Evolutionary conservation across 2,113 vertebrate genomes (phyloP).

Genomic region (Zootoca vivipara): DNA sequence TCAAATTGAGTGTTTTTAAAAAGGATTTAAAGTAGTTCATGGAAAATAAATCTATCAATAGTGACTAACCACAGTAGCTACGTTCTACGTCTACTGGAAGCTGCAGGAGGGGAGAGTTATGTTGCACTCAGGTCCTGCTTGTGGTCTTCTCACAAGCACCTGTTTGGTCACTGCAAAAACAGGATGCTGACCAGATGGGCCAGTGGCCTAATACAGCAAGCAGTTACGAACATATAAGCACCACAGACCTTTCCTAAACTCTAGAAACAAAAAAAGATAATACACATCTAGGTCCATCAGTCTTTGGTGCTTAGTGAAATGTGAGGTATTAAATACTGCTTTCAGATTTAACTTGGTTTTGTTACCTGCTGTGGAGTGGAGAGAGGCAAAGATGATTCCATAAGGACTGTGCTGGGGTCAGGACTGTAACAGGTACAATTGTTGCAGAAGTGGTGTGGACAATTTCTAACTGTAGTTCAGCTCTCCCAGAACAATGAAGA

Average conservation of each 20-base stretch:
- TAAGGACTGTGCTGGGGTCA: neutral
- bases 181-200: neutral
- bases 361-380: conserved; percentile 57
- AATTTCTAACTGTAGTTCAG: rapidly evolving
- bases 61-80: too few species aligned
- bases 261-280: rapidly evolving
- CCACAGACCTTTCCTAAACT: neutral
- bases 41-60: too few species aligned
- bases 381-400: conserved; percentile 24
- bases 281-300: rapidly evolving
- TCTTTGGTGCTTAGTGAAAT: rapidly evolving
- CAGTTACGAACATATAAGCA: neutral
- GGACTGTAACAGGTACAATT: rapidly evolving
- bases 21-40: too few species aligned
- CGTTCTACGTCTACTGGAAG: too few species aligned
- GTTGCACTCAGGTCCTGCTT: too few species aligned
- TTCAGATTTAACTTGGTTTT: neutral
- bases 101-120: too few species aligned
- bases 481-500: neutral
- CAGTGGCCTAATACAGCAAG: too few species aligned
- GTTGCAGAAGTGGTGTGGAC: rapidly evolving
- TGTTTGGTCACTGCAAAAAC: neutral
- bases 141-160: too few species aligned
- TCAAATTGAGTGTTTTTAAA: too few species aligned
- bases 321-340: rapidly evolving